phyloP scores from a whole-genome alignment of 2,797 vertebrate species.

The Jordanella pulchra region DNA sequence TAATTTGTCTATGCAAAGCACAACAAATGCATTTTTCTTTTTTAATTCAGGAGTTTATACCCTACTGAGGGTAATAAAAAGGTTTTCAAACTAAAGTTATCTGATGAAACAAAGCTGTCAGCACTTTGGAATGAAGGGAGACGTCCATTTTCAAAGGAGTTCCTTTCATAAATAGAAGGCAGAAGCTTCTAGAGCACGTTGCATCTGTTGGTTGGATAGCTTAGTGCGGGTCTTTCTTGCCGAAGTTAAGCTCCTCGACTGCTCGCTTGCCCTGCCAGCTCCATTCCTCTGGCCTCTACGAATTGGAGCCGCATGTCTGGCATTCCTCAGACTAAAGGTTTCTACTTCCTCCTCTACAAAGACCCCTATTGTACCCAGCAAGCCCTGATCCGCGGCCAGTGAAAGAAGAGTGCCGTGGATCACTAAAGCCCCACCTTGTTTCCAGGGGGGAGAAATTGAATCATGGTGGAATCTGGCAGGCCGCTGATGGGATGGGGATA shows the following conservation, averaged over 20 bases:
- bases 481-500: conserved; percentile 11
- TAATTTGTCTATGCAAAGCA: neutral
- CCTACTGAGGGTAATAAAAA: conserved; percentile 4
- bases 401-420: conserved; percentile 57
- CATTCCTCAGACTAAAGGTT: conserved; percentile 81
- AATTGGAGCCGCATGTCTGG: conserved; percentile 77
- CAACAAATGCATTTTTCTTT: neutral
- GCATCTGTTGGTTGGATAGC: conserved; percentile 23
- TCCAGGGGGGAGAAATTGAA: conserved; percentile 57
- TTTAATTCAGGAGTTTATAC: conserved; percentile 3
- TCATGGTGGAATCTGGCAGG: conserved; percentile 49
- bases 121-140: neutral
- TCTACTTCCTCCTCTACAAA: conserved; percentile 73
- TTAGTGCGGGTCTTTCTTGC: conserved; percentile 21
- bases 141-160: neutral
- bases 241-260: conserved; percentile 22
- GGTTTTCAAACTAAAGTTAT: neutral
- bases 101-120: conserved; percentile 8
- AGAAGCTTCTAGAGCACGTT: conserved; percentile 2
- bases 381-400: conserved; percentile 39
- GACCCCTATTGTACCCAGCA: conserved; percentile 68
- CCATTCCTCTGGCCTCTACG: conserved; percentile 58
- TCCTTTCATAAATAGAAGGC: conserved; percentile 2
- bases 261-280: conserved; percentile 5
- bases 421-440: conserved; percentile 61